phyloP scores from a whole-genome alignment of 2,113 vertebrate genomes.

The Aplodontia rufa region DNA sequence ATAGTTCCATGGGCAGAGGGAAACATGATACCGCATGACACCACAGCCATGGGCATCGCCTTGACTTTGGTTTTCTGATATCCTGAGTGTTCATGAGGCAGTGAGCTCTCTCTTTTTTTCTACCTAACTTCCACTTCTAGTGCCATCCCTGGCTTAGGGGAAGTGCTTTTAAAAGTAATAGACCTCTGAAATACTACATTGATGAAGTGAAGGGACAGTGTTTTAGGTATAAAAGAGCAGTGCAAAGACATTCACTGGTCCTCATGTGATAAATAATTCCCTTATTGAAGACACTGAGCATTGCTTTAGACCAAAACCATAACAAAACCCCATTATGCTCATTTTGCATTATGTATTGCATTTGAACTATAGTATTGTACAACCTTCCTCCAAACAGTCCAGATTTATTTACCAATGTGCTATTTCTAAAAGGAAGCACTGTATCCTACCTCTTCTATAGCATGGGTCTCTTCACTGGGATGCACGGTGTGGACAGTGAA shows the following conservation, averaged over 20 bases:
- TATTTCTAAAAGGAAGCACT: constrained; percentile 19
- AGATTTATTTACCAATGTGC: background rate
- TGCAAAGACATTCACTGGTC: background rate
- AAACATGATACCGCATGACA: too few relatives aligned
- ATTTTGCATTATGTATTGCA: background rate
- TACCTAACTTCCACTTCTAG: background rate
- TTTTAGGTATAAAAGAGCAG: background rate
- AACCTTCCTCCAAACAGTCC: background rate
- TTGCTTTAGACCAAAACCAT: background rate
- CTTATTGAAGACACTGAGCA: background rate
- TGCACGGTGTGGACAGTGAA: too few relatives aligned
- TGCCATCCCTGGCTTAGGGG: background rate
- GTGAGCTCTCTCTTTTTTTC: background rate
- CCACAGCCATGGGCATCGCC: too few relatives aligned
- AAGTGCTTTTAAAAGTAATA: background rate
- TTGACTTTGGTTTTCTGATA: too few relatives aligned
- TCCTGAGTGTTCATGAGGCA: background rate
- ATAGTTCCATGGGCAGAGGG: too few relatives aligned
- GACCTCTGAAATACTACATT: background rate
- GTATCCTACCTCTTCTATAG: background rate
- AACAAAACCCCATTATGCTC: background rate
- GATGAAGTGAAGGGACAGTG: background rate
- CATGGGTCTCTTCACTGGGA: background rate
- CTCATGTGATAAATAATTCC: background rate
- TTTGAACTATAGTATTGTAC: background rate